A percentile compares a stretch with the other conserved stretches of the same genome.
Evolutionary conservation across 2,888 invertebrate species (phyloP).

Genomic region (Cephalotes varians): DNA sequence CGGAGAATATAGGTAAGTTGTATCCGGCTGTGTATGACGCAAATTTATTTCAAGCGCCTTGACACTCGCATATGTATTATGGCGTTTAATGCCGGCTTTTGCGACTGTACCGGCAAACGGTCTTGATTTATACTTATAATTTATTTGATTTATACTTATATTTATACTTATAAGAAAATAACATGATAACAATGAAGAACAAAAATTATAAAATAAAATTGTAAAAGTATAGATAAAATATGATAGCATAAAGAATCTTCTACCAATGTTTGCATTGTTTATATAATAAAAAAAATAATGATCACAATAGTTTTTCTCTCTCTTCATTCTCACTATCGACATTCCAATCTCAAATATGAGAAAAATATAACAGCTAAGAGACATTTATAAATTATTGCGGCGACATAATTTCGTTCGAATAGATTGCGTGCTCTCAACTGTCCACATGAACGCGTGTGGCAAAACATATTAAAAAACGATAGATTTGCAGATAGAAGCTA

Average conservation of each 20-base stretch:
- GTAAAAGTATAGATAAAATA: neutral
- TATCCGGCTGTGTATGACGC: neutral
- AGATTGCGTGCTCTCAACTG: neutral
- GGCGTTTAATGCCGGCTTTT: neutral
- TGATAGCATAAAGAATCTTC: neutral
- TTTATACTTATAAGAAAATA: neutral
- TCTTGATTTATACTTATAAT: neutral
- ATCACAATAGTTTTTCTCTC: neutral
- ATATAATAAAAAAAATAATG: neutral
- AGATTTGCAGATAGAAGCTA: neutral
- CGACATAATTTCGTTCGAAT: constrained; percentile 3
- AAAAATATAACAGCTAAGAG: neutral
- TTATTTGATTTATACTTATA: too few species aligned
- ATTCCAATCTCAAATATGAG: neutral
- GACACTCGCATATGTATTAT: neutral
- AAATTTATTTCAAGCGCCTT: constrained; percentile 26
- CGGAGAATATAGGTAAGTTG: neutral
- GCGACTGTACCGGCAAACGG: neutral
- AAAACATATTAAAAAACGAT: neutral
- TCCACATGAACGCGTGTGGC: neutral
- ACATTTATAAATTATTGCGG: neutral
- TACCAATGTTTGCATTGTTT: neutral
- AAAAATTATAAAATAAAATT: neutral
- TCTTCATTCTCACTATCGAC: neutral
- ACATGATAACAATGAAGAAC: neutral